Conservation (phyloP, 2,797 vertebrate genomes). For the Syndactyla subalaris region DNA sequence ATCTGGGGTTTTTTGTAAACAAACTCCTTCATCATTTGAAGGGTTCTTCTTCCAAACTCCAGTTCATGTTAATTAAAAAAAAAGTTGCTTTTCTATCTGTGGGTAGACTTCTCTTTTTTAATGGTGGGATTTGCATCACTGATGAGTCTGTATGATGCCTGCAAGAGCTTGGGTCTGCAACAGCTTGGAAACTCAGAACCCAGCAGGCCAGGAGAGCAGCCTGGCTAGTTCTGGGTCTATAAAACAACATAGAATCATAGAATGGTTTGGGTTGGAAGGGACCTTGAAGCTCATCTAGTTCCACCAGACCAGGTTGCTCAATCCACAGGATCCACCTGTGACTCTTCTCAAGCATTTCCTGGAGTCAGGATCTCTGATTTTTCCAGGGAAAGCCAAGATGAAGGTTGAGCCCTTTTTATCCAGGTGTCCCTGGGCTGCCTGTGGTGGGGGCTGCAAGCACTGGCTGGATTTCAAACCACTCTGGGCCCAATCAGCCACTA, state of each 20-base stretch:
- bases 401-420: neutral
- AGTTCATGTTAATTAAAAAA: neutral
- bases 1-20: neutral
- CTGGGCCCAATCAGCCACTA: neutral
- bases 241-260: neutral
- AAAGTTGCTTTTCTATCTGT: neutral
- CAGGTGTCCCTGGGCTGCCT: neutral
- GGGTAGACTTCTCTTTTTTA: neutral
- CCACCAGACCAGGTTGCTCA: neutral
- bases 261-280: neutral
- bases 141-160: too few relatives aligned
- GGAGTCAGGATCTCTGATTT: neutral
- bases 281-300: neutral
- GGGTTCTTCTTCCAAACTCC: neutral
- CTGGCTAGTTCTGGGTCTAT: neutral
- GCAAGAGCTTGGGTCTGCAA: neutral
- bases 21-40: neutral
- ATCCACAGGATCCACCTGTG: neutral
- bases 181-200: neutral
- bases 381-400: fast-evolving
- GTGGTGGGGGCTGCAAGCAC: neutral
- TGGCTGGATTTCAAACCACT: neutral
- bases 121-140: neutral
- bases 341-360: neutral
- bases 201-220: neutral